phyloP scores from a whole-genome alignment of 2,888 invertebrate species.

The Drosophila rellima region DNA sequence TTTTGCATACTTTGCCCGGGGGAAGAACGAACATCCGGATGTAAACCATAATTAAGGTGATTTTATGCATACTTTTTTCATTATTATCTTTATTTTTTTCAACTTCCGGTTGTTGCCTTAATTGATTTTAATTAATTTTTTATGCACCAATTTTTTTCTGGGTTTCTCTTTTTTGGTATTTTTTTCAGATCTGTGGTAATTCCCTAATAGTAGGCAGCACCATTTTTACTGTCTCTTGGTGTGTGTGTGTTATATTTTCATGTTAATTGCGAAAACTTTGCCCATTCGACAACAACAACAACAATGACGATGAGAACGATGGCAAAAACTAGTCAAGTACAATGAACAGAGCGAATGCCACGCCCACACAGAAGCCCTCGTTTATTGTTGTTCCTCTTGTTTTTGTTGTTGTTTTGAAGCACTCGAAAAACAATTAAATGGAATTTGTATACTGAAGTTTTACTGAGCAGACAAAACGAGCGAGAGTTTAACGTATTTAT shows the following conservation, averaged over 20 bases:
- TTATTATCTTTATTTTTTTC: constrained; percentile 55
- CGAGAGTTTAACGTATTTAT: constrained; percentile 42
- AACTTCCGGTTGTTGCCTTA: constrained; percentile 55
- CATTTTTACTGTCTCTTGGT: constrained; percentile 28
- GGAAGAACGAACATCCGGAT: constrained; percentile 40
- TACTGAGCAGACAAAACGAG: constrained; percentile 70
- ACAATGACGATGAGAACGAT: constrained; percentile 18
- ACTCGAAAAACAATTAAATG: constrained; percentile 81
- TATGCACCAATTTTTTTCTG: constrained; percentile 40
- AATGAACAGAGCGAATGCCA: constrained; percentile 53
- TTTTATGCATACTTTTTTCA: constrained; percentile 70
- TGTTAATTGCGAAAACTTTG: constrained; percentile 74
- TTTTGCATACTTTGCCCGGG: constrained; percentile 56
- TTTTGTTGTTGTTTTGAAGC: constrained; percentile 41
- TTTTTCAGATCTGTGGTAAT: constrained; percentile 40
- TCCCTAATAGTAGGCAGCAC: constrained; percentile 39
- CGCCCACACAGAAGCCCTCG: constrained; percentile 39
- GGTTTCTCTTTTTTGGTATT: constrained; percentile 4
- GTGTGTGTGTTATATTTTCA: constrained; percentile 54
- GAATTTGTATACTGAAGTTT: constrained; percentile 82
- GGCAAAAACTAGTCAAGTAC: constrained; percentile 69
- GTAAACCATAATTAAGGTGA: constrained; percentile 78
- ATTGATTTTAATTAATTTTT: constrained; percentile 81
- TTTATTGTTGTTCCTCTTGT: constrained; percentile 27
- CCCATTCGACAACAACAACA: constrained; percentile 41